These are phyloP conservation scores for Philypnodon macrostomus DNA, from an alignment of 2,797 vertebrate genomes.

Conservation along the genomic window DNA sequence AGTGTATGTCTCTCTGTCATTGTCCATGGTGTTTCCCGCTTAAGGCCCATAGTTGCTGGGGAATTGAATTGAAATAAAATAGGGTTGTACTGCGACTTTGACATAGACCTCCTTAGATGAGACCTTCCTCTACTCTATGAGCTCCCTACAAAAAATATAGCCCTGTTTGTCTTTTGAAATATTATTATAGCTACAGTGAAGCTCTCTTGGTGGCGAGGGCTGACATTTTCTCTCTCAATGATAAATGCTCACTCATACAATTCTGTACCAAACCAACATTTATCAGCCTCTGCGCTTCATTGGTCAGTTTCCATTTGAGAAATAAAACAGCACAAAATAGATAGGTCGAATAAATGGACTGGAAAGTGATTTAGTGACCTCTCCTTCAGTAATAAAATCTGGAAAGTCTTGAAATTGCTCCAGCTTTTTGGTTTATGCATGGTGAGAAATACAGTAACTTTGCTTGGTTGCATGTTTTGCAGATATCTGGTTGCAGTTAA, in stretches of 20 bases:
- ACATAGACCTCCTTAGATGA: not conserved
- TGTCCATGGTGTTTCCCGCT: too few species aligned
- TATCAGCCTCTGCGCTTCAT: constrained; percentile 6
- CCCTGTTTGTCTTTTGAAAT: constrained; percentile 13
- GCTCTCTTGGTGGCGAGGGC: constrained; percentile 6
- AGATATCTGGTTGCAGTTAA: constrained; percentile 22
- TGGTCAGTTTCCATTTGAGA: constrained; percentile 12
- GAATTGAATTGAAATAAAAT: too few species aligned
- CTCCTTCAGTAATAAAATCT: constrained; percentile 9
- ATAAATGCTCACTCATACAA: constrained; percentile 18
- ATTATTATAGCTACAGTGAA: not conserved
- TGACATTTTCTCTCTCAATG: constrained; percentile 19
- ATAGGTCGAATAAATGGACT: constrained; percentile 25
- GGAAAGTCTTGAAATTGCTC: constrained; percentile 11
- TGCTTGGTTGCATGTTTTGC: constrained; percentile 48
- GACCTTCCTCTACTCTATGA: constrained; percentile 1
- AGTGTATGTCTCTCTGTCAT: too few species aligned
- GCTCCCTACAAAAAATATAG: constrained; percentile 7
- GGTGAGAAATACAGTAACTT: constrained; percentile 23
- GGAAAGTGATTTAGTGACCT: constrained; percentile 24
- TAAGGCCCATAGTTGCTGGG: too few species aligned
- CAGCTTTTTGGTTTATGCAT: constrained; percentile 36
- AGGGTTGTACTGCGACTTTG: constrained; percentile 8
- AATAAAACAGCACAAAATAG: constrained; percentile 17
- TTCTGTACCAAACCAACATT: constrained; percentile 13